phyloP scores from a whole-genome alignment of 2,113 vertebrate species.

The Probosciger aterrimus region DNA sequence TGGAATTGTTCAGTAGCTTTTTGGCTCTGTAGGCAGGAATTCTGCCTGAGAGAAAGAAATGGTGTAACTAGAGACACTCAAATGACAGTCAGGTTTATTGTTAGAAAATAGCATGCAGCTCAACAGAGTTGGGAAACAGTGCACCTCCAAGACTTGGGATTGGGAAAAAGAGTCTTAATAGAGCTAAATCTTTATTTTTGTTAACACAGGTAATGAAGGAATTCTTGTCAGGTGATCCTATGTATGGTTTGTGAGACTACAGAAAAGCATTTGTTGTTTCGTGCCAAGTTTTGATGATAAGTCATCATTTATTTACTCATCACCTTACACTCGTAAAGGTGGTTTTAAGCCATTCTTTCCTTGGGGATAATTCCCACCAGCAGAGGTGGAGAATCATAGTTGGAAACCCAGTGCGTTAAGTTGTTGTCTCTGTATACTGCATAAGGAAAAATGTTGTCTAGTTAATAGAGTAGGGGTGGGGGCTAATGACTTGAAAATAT shows the following conservation, averaged over 20 bases:
- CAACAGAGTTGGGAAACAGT: neutral
- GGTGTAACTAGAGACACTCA: neutral
- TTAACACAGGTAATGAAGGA: neutral
- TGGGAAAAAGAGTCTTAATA: neutral
- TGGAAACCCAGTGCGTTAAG: neutral
- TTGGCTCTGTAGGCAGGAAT: constrained; percentile 5
- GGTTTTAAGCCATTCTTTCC: neutral
- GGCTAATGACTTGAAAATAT: neutral
- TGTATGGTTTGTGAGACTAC: neutral
- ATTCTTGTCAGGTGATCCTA: neutral
- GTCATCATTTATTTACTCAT: neutral
- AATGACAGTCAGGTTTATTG: neutral
- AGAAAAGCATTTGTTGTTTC: neutral
- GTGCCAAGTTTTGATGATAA: neutral
- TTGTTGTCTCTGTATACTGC: neutral
- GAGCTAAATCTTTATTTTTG: neutral
- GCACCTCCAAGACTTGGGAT: neutral
- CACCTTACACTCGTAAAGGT: neutral
- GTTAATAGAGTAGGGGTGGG: neutral
- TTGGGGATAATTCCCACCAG: neutral
- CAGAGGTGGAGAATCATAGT: neutral
- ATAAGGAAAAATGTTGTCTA: neutral
- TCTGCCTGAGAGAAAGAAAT: neutral
- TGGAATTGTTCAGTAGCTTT: constrained; percentile 22
- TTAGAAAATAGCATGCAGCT: neutral